Base-by-base conservation (phyloP, 2,113 vertebrate genomes). In the Smithornis capensis region DNA sequence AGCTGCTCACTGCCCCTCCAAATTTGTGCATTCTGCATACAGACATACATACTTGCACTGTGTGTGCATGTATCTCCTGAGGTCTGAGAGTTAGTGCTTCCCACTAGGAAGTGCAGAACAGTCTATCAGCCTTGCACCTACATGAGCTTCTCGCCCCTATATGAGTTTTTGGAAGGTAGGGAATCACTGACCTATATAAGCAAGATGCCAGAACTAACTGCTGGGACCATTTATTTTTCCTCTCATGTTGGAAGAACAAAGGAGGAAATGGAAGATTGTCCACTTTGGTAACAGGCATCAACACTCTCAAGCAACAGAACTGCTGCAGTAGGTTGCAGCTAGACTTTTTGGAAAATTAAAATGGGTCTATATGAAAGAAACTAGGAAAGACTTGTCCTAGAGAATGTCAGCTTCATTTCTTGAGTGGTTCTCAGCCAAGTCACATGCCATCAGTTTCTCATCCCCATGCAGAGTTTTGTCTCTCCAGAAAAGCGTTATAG, bases 11-110 rank as follows among this genome's bases (percentile, higher is more conserved):
- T 71, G 77, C 73, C 83, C 90, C 65, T 92, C 70, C 64, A 87
- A 68, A 53, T 85, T 29, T 70, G 85, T 92, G 59, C 83, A 84
- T 94, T 96, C 97, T 86, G 90, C 91, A 95, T 63, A 82, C 33
- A 82, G 64, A 79, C 69, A 57, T 38, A 62, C 71, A 42, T 63
- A 38, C 18, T 21, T 42, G n/a, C 22, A 74, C 25, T 6, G 19
- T 35, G 28, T 67, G 37, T 12, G 14, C 31, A 4, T 10, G 28
- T 21, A 37, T 16, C 35, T 67, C 13, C 69, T 70, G 59, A 53
- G 24, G 13, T 69, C 10, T 62, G 47, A 65, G 79, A 82, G 84
- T 83, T 28, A 80, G 63, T 87, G 90, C 56, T 92, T 97, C 94
- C 87, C 89, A 91, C 68, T 95, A 86, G 94, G 83, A 95, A 90